Evolutionary conservation across 1,140 invertebrate species (phyloP).

Genomic region (Drosophila takahashii): DNA sequence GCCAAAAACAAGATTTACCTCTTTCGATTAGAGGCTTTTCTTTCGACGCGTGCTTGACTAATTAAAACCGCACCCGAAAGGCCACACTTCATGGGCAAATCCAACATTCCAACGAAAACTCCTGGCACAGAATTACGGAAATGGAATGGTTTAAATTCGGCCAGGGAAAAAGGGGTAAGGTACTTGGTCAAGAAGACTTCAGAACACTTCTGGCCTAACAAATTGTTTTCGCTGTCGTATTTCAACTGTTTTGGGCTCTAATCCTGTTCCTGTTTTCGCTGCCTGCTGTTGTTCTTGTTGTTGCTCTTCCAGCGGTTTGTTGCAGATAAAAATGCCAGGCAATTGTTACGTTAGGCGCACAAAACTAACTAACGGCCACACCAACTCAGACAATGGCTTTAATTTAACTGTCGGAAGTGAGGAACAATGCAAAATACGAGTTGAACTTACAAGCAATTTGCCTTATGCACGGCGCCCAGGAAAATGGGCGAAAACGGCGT

Average conservation of each 20-base stretch:
- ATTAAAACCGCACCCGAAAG: slow-evolving; percentile 55
- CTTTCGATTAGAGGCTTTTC: slow-evolving; percentile 33
- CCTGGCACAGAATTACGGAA: slow-evolving; percentile 34
- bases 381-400: slow-evolving; percentile 78
- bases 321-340: slow-evolving; percentile 71
- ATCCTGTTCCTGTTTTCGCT: slow-evolving; percentile 18
- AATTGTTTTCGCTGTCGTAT: slow-evolving; percentile 75
- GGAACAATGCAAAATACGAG: slow-evolving; percentile 81
- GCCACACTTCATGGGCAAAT: background rate
- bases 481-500: slow-evolving; percentile 13
- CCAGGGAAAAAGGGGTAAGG: slow-evolving; percentile 7
- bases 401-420: slow-evolving; percentile 84
- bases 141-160: slow-evolving; percentile 1
- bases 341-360: slow-evolving; percentile 78
- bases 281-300: slow-evolving; percentile 23
- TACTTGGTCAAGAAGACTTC: slow-evolving; percentile 48
- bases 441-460: slow-evolving; percentile 81
- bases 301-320: slow-evolving; percentile 53
- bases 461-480: slow-evolving; percentile 63
- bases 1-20: background rate
- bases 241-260: slow-evolving; percentile 50
- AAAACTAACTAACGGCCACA: slow-evolving; percentile 63
- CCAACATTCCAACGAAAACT: background rate
- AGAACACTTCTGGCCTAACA: slow-evolving; percentile 73
- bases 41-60: slow-evolving; percentile 59